Evolutionary conservation across 2,888 invertebrate species (phyloP).

Genomic region (Autographa gamma): DNA sequence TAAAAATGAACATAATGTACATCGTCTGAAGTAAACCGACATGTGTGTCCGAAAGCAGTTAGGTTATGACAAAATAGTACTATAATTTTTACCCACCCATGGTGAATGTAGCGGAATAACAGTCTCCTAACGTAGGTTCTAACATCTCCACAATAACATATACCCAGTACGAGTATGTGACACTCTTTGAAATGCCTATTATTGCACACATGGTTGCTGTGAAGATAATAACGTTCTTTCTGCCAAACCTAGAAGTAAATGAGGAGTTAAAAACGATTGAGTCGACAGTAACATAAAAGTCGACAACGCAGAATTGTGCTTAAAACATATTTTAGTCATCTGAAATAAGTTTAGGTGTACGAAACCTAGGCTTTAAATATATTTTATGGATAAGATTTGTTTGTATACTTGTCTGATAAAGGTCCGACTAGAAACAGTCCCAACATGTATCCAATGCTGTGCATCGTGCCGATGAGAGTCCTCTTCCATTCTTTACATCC

Average conservation of each 20-base stretch:
- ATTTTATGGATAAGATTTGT: no score
- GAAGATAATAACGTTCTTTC: constrained; percentile 40
- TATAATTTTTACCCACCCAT: constrained; percentile 66
- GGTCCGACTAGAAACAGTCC: constrained; percentile 78
- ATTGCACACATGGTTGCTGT: constrained; percentile 29
- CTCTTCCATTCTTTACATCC: constrained; percentile 75
- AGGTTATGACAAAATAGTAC: no score
- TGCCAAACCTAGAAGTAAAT: constrained; percentile 42
- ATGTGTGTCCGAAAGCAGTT: no score
- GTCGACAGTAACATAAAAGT: no score
- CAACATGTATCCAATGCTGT: constrained; percentile 87
- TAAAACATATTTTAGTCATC: no score
- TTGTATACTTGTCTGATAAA: constrained; percentile 49
- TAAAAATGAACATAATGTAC: no score
- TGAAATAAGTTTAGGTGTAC: no score
- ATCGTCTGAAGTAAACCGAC: no score
- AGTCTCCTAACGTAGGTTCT: constrained; percentile 67
- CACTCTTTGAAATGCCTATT: constrained; percentile 45
- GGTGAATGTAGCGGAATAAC: constrained; percentile 63
- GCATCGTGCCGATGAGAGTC: constrained; percentile 82
- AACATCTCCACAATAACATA: constrained; percentile 54
- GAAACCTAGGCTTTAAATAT: no score
- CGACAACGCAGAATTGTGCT: no score
- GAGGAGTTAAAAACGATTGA: not conserved
- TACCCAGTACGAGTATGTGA: constrained; percentile 47